Percentiles rank a stretch among this genome's conserved stretches.
phyloP scores from a whole-genome alignment of 2,888 invertebrate genomes.

The Eulithis testata region DNA sequence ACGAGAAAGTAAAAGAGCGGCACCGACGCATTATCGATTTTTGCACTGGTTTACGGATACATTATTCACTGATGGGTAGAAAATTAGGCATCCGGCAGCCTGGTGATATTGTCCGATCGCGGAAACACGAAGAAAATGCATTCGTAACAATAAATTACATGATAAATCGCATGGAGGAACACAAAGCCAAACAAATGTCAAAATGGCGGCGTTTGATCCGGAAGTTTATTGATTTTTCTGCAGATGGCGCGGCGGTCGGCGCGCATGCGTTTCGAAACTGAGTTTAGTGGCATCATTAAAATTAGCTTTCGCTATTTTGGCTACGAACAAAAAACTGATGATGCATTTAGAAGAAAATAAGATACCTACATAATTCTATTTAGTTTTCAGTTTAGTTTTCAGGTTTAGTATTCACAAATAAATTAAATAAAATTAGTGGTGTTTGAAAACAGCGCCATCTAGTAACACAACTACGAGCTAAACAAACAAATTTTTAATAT shows the following conservation, averaged over 20 bases:
- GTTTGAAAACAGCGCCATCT: slow-evolving; percentile 9
- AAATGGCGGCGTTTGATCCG: slow-evolving; percentile 80
- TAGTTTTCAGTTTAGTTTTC: too few species aligned
- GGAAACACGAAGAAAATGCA: slow-evolving; percentile 54
- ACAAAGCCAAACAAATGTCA: slow-evolving; percentile 85
- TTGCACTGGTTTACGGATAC: slow-evolving; percentile 58
- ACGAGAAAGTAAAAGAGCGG: slow-evolving; percentile 78
- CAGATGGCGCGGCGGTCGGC: slow-evolving; percentile 66
- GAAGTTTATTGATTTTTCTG: slow-evolving; percentile 48
- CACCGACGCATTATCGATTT: slow-evolving; percentile 76
- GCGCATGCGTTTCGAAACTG: slow-evolving; percentile 76
- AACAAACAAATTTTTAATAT: neutral
- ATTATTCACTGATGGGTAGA: slow-evolving; percentile 54
- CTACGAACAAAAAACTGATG: too few species aligned
- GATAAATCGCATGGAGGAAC: slow-evolving; percentile 67
- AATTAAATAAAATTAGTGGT: too few species aligned
- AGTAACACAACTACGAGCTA: neutral
- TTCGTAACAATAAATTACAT: slow-evolving; percentile 63
- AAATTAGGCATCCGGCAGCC: slow-evolving; percentile 49
- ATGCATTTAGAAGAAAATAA: too few species aligned
- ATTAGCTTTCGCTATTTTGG: too few species aligned
- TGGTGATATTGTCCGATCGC: slow-evolving; percentile 48
- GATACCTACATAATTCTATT: too few species aligned
- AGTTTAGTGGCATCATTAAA: too few species aligned
- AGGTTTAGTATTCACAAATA: too few species aligned